Percentiles rank a stretch among this genome's conserved stretches.
phyloP scores from a whole-genome alignment of 2,888 invertebrate genomes.

The Ichneumoninae sp. region DNA sequence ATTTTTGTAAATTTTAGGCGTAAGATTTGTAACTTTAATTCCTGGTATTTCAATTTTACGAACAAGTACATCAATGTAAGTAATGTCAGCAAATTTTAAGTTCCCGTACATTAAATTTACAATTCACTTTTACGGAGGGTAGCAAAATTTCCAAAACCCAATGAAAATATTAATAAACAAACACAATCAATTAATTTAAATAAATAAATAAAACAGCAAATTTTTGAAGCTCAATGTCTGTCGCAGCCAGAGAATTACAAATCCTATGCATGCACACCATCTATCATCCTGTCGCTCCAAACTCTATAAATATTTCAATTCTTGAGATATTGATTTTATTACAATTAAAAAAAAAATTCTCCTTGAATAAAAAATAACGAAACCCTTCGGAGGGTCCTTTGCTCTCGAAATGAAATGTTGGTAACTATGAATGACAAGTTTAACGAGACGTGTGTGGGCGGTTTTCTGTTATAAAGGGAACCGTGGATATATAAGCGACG shows the following conservation, averaged over 20 bases:
- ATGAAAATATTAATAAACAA: background rate
- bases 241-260: background rate
- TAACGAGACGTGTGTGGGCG: slow-evolving; percentile 36
- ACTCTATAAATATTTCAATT: background rate
- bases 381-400: background rate
- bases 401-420: background rate
- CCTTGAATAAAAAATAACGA: background rate
- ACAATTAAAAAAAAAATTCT: background rate
- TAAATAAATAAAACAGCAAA: background rate
- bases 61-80: too few relatives aligned
- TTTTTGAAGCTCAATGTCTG: too few relatives aligned
- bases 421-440: slow-evolving; percentile 47
- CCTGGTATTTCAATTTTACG: too few relatives aligned
- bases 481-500: slow-evolving; percentile 35
- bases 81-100: too few relatives aligned
- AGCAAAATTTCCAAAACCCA: background rate
- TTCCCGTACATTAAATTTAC: too few relatives aligned
- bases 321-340: background rate
- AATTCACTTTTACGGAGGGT: too few relatives aligned
- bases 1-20: background rate
- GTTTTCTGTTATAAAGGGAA: slow-evolving; percentile 15
- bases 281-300: slow-evolving; percentile 6
- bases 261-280: background rate
- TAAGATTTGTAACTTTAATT: too few relatives aligned
- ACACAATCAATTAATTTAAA: background rate